Evolutionary conservation across 2,888 invertebrate species (phyloP).

Genomic region (Diloba caeruleocephala): DNA sequence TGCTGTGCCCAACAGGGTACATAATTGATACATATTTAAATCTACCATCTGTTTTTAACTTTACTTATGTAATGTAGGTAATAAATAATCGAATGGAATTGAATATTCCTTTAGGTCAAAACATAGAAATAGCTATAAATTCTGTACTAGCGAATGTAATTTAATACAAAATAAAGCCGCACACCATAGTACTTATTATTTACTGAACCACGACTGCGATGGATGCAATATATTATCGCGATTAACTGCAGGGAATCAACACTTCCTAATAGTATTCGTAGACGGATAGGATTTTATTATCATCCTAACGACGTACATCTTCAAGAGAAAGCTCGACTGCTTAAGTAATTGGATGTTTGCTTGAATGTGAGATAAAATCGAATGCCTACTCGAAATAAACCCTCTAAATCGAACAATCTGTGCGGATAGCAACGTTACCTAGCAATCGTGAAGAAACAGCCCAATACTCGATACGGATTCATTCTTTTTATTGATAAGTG

Average conservation of each 20-base stretch:
- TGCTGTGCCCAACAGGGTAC: too few relatives aligned
- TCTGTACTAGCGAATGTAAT: background rate
- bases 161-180: background rate
- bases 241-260: conserved; percentile 18
- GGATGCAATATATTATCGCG: conserved; percentile 1
- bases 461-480: conserved; percentile 38
- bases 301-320: conserved; percentile 61
- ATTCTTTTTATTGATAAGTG: conserved; percentile 51
- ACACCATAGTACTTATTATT: background rate
- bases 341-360: conserved; percentile 82
- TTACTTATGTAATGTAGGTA: too few relatives aligned
- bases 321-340: conserved; percentile 63
- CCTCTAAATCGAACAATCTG: conserved; percentile 66
- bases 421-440: conserved; percentile 43
- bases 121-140: background rate
- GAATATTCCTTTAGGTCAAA: too few relatives aligned
- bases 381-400: conserved; percentile 64
- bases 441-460: conserved; percentile 49
- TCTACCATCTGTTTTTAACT: too few relatives aligned
- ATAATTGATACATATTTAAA: too few relatives aligned
- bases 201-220: background rate
- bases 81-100: too few relatives aligned
- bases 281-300: conserved; percentile 60
- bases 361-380: conserved; percentile 74
- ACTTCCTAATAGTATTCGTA: conserved; percentile 23